Conservation (phyloP, 2,888 invertebrate genomes). For the Cosmia pyralina region DNA sequence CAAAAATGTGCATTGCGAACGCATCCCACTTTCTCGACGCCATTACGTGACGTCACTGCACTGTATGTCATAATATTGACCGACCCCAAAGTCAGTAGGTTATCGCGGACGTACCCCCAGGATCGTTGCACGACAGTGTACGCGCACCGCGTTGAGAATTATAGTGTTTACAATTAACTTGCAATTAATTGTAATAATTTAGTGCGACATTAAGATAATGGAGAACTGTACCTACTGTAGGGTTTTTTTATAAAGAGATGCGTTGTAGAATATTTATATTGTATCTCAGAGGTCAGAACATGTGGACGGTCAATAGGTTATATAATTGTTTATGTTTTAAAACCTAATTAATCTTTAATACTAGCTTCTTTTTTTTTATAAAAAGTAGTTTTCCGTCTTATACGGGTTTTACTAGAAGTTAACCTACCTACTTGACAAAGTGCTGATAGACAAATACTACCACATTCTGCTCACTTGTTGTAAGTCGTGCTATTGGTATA, state of each 20-base stretch:
- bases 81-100: conserved; percentile 63
- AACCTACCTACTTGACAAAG: no score
- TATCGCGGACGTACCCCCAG: conserved; percentile 62
- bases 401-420: background rate
- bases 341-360: conserved; percentile 25
- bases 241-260: conserved; percentile 12
- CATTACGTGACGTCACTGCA: conserved; percentile 58
- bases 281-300: conserved; percentile 28
- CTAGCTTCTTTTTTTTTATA: conserved; percentile 18
- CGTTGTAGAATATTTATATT: conserved; percentile 14
- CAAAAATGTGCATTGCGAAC: conserved; percentile 50
- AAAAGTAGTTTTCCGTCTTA: conserved; percentile 36
- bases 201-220: conserved; percentile 43
- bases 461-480: no score
- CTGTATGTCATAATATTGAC: conserved; percentile 64
- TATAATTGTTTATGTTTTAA: conserved; percentile 31
- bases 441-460: no score
- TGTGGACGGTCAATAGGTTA: conserved; percentile 41
- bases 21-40: conserved; percentile 52
- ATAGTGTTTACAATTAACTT: conserved; percentile 54
- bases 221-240: conserved; percentile 12
- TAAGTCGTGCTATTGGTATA: no score
- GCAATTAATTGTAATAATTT: conserved; percentile 54
- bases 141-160: background rate
- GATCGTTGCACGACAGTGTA: conserved; percentile 52